Conservation (phyloP, 2,888 invertebrate species). For the Pemphredon lugubris region DNA sequence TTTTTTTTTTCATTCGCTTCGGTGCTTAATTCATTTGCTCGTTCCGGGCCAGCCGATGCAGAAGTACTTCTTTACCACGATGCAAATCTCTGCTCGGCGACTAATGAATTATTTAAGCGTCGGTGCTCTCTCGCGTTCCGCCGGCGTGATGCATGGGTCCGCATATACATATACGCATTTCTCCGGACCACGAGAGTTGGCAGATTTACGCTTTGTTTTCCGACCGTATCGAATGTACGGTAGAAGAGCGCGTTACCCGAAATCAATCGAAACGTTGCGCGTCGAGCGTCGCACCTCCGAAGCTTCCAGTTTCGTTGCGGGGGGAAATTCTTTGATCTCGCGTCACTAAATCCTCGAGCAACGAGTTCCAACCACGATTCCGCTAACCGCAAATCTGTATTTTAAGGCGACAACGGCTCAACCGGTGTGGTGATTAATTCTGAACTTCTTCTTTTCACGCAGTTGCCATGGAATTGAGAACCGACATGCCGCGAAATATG, state of each 20-base stretch:
- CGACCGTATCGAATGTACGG: not conserved
- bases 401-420: no score
- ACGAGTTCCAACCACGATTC: no score
- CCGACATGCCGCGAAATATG: constrained; percentile 79
- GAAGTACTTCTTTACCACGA: constrained; percentile 23
- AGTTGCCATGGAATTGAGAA: constrained; percentile 80
- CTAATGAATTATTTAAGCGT: constrained; percentile 59
- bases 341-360: no score
- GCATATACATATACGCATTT: constrained; percentile 4
- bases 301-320: no score
- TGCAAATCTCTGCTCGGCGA: constrained; percentile 41
- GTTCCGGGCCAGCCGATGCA: constrained; percentile 1
- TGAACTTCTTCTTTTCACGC: constrained; percentile 62
- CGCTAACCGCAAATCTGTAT: no score
- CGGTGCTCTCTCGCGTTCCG: not conserved
- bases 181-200: not conserved
- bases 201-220: no score
- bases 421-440: constrained; percentile 27
- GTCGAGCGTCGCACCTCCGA: no score
- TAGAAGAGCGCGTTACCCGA: not conserved
- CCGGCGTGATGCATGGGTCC: constrained; percentile 27
- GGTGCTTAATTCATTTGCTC: constrained; percentile 34
- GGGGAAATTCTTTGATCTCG: no score
- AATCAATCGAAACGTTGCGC: no score
- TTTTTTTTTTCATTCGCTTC: not conserved